phyloP scores from a whole-genome alignment of 2,888 invertebrate species.

The Rhagonycha fulva region DNA sequence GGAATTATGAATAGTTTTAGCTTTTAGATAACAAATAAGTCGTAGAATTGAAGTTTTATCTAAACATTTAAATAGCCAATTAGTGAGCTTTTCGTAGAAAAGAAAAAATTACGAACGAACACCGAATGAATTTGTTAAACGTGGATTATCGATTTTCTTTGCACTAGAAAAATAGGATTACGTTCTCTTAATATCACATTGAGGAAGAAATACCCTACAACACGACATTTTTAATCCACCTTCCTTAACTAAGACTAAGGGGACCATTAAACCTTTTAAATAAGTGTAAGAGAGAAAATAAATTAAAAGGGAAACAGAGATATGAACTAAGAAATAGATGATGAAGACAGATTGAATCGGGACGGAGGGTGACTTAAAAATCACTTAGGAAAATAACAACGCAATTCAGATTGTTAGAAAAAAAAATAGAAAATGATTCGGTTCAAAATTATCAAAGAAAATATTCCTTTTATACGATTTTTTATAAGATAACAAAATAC shows the following conservation, averaged over 20 bases:
- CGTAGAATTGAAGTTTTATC: not conserved
- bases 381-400: constrained; percentile 20
- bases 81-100: not conserved
- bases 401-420: constrained; percentile 6
- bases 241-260: constrained; percentile 16
- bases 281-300: constrained; percentile 17
- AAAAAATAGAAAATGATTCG: not conserved
- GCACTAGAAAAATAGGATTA: not conserved
- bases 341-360: constrained; percentile 21
- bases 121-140: not conserved
- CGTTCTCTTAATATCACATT: not conserved
- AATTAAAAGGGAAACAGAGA: constrained; percentile 16
- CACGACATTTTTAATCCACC: constrained; percentile 21
- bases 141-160: not conserved
- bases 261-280: constrained; percentile 7
- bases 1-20: constrained; percentile 2
- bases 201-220: constrained; percentile 7
- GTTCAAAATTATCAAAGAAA: not conserved
- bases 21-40: not conserved
- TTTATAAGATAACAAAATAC: not conserved
- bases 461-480: not conserved
- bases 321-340: constrained; percentile 17
- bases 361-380: constrained; percentile 23
- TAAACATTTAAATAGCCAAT: not conserved
- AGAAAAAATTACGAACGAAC: not conserved